Conservation (phyloP, 2,888 invertebrate genomes). For the Drosophila mayaguana region DNA sequence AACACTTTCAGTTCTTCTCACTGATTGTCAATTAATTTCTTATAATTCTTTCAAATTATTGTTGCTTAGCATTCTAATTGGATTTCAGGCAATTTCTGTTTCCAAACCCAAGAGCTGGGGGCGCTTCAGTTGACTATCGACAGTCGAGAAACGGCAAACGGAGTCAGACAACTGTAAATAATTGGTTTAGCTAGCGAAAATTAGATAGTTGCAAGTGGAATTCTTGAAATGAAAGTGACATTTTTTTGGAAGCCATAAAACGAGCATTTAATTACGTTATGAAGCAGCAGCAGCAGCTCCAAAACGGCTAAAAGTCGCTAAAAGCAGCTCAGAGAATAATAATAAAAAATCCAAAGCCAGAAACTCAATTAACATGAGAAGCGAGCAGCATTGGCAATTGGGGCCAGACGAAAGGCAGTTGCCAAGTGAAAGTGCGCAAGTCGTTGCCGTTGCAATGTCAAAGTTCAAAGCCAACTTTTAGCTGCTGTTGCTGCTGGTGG, state of each 20-base stretch:
- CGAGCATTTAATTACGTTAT: constrained; percentile 33
- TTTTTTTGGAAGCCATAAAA: constrained; percentile 25
- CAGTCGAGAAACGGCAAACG: constrained; percentile 33
- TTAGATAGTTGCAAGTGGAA: constrained; percentile 37
- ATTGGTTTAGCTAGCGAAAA: constrained; percentile 70
- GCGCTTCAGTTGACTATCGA: not conserved
- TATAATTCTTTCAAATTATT: not conserved
- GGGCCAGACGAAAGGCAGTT: constrained; percentile 52
- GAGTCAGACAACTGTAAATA: constrained; percentile 65
- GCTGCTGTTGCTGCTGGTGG: constrained; percentile 11
- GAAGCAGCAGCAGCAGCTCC: not conserved
- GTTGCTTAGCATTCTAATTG: constrained; percentile 10
- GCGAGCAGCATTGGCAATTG: constrained; percentile 31
- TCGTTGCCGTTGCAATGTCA: constrained; percentile 58
- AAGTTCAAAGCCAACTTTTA: constrained; percentile 56
- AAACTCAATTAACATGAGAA: constrained; percentile 69
- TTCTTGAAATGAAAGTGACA: constrained; percentile 76
- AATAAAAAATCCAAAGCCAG: constrained; percentile 13
- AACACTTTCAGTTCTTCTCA: not conserved
- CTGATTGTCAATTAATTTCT: not conserved
- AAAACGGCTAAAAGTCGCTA: constrained; percentile 6
- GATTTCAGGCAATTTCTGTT: constrained; percentile 7
- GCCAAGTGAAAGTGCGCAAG: constrained; percentile 69
- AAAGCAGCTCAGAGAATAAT: constrained; percentile 6
- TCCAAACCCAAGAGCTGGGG: constrained; percentile 8